Evolutionary conservation across 2,113 vertebrate genomes (phyloP), one percentile per base, ranked within the genome.

Genomic region (Camelus dromedarius): DNA sequence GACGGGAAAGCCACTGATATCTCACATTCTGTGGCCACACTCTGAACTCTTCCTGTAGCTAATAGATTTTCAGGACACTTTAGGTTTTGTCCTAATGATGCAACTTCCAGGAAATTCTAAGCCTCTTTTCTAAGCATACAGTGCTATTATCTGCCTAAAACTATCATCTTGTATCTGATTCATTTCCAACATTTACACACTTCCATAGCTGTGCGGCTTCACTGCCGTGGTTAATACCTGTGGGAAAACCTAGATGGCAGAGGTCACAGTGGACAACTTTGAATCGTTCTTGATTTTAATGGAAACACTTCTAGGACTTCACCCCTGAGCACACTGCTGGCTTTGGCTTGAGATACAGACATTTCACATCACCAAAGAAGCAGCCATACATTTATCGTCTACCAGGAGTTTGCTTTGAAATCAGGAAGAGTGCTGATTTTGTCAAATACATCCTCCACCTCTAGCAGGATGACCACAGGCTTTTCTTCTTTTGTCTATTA

Each of bases 401-500:
- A 58, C 48, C 14, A 30, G 66, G 58, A 56, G 18, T 52, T 42
- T 69, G 16, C 69, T 88, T 60, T 54, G 12, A 64, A 67, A 60
- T 42, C 28, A 87, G 69, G 28, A 89, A 67, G 28, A 50, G 13
- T 84, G 52, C 19, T 93, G 42, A 75, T 48, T 93, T 28, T 64
- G 60, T 64, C 60, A 70, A 56, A 13, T 80, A 5, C 14, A 48
- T 52, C 56, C 64, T 85, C 35, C 48, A 20, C 32, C 24, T 62
- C 56, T 72, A 50, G 8, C 0, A 8, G 69, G 38, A 80, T 72
- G 18, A 85, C 52, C 20, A 42, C 13, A 8, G 35, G 22, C 10
- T 96, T 70, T 84, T 67, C n/a, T 56, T 86, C 67, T 86, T 72
- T 67, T 42, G n/a, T 14, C 54, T 89, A 30, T 28, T 80, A 66